Percentiles rank a stretch among this genome's conserved stretches.
Conservation (phyloP, 1,140 invertebrate species). For the Drosophila auraria region DNA sequence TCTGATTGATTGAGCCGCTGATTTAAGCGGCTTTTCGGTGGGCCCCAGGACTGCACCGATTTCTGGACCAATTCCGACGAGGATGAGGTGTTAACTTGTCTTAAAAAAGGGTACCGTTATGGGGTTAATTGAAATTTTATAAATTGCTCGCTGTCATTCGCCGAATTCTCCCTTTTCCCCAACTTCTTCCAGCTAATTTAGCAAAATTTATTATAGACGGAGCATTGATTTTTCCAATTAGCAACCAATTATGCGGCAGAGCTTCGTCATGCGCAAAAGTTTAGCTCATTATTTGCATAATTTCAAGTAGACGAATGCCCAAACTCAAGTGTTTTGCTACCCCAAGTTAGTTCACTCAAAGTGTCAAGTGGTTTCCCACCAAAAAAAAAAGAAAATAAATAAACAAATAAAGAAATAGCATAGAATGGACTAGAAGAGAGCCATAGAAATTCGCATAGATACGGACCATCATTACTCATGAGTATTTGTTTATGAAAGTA, state of each 20-base stretch:
- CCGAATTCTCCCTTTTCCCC: background rate
- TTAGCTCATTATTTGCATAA: constrained; percentile 48
- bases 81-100: constrained; percentile 73
- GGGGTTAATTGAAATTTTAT: constrained; percentile 71
- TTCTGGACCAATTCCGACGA: constrained; percentile 28
- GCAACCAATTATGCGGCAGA: constrained; percentile 61
- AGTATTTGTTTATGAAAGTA: constrained; percentile 79
- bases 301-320: constrained; percentile 3
- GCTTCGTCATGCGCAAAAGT: constrained; percentile 39
- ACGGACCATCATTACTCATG: constrained; percentile 47
- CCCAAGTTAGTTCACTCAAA: constrained; percentile 55
- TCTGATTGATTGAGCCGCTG: constrained; percentile 80
- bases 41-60: background rate
- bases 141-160: constrained; percentile 53
- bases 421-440: background rate
- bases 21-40: constrained; percentile 71
- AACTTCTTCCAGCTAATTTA: constrained; percentile 40
- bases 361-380: constrained; percentile 64
- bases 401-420: constrained; percentile 13
- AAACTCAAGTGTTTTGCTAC: constrained; percentile 37
- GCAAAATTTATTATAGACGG: constrained; percentile 41
- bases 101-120: constrained; percentile 65
- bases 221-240: constrained; percentile 76
- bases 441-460: constrained; percentile 13
- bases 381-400: constrained; percentile 4